Evolutionary conservation across 2,113 vertebrate genomes (phyloP), one percentile per base, ranked within the genome.

Genomic region (Cichladusa arquata): DNA sequence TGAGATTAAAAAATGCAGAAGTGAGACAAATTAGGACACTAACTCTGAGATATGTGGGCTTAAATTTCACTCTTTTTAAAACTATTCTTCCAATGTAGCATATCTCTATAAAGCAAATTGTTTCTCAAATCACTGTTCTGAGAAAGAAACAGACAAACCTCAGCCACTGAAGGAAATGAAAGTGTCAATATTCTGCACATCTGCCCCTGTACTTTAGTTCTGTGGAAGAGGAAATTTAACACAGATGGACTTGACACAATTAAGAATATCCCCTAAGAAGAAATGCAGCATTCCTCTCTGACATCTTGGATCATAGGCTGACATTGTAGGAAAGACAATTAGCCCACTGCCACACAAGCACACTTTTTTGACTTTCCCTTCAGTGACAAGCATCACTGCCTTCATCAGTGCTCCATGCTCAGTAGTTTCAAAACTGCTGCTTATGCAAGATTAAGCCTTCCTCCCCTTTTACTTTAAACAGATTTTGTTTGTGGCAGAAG

Each of bases 221-320:
- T 47, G 23, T 84, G 65, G 64, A 87, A 74, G 44, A 92, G 36
- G 47, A 94, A 88, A 96, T 93, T 26, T 87, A 95, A 82, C 18
- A 20, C 70, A 91, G 81, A 93, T 91, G 88, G 81, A 76, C 61
- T 90, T 34, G 45, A 82, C 11, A 14, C 48, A 76, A 65, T 82
- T 96, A 65, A 93, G 81, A 93, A 85, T 45, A 93, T 65, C 45
- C 53, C 34, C 61, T 61, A 69, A 94, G 79, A 0, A 86, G 71
- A 92, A 88, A 94, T 33, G 33, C 42, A 92, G 23, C 83, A 74
- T 57, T 89, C 69, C 40, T 66, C 80, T 92, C 77, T 78, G 40
- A 82, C 53, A 80, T 69, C 69, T 57, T 83, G 66, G 89, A 81
- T 86, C 72, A 65, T 0, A 11, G 78, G 67, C 51, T 84, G 67